phyloP scores from a whole-genome alignment of 2,113 vertebrate species.

The Nothoprocta pentlandii region DNA sequence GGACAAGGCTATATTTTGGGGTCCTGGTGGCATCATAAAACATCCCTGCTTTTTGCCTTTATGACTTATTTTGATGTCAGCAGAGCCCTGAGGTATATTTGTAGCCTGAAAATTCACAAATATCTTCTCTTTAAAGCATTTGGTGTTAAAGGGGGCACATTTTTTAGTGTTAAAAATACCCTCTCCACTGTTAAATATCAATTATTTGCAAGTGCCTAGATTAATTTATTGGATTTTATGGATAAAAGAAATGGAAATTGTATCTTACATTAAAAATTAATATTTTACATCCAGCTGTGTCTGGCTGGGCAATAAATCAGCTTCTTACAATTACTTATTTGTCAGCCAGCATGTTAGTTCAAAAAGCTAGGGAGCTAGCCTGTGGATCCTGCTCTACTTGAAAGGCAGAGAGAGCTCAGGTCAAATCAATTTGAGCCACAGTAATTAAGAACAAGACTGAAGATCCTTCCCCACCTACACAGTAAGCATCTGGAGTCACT shows the following conservation, averaged over 20 bases:
- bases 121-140: slow-evolving; percentile 29
- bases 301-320: slow-evolving; percentile 67
- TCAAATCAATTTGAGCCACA: slow-evolving; percentile 74
- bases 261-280: slow-evolving; percentile 76
- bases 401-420: slow-evolving; percentile 68
- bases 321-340: slow-evolving; percentile 74
- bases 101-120: slow-evolving; percentile 51
- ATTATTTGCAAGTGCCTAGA: slow-evolving; percentile 58
- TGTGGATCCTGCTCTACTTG: slow-evolving; percentile 61
- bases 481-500: slow-evolving; percentile 48
- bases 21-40: slow-evolving; percentile 47
- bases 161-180: slow-evolving; percentile 25
- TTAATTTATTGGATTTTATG: slow-evolving; percentile 70
- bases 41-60: slow-evolving; percentile 43
- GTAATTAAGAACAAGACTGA: slow-evolving; percentile 76
- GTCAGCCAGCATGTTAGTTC: slow-evolving; percentile 74
- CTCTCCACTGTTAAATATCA: slow-evolving; percentile 42
- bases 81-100: slow-evolving; percentile 17
- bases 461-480: slow-evolving; percentile 55
- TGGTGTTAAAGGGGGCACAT: slow-evolving; percentile 2
- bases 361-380: slow-evolving; percentile 68
- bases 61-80: slow-evolving; percentile 58
- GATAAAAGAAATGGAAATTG: slow-evolving; percentile 70
- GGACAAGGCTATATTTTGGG: slow-evolving; percentile 48
- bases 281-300: slow-evolving; percentile 71